Evolutionary conservation across 2,888 invertebrate genomes (phyloP).

Genomic region (Limnephilus rhombicus): DNA sequence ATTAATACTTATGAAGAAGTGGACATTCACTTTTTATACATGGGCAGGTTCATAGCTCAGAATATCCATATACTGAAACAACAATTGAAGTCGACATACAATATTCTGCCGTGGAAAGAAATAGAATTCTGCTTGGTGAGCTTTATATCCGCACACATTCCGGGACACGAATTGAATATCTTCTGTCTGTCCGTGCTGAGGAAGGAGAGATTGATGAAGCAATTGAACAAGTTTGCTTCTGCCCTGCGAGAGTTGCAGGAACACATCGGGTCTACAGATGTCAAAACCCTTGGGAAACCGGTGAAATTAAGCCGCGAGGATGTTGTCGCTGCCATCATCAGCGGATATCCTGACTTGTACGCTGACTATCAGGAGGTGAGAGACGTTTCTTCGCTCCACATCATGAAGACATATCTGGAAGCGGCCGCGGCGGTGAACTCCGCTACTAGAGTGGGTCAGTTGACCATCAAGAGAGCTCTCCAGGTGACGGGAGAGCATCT

Average conservation of each 20-base stretch:
- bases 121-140: conserved; percentile 30
- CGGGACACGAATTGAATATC: no score
- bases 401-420: not conserved
- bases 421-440: not conserved
- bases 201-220: not conserved
- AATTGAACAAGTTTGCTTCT: not conserved
- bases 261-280: not conserved
- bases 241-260: not conserved
- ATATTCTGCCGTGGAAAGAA: conserved; percentile 10
- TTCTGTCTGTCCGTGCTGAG: no score
- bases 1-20: not conserved
- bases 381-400: not conserved
- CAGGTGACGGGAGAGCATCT: no score
- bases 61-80: not conserved
- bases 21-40: not conserved
- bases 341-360: not conserved
- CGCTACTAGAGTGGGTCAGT: not conserved
- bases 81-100: not conserved
- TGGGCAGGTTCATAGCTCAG: not conserved
- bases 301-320: not conserved
- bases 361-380: not conserved
- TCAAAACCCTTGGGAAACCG: not conserved
- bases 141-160: not conserved
- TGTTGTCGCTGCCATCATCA: not conserved
- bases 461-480: not conserved